Evolutionary conservation across 2,797 vertebrate species (phyloP), one percentile per base, ranked within the genome.

Genomic region (Sebastes kiyomatsui): DNA sequence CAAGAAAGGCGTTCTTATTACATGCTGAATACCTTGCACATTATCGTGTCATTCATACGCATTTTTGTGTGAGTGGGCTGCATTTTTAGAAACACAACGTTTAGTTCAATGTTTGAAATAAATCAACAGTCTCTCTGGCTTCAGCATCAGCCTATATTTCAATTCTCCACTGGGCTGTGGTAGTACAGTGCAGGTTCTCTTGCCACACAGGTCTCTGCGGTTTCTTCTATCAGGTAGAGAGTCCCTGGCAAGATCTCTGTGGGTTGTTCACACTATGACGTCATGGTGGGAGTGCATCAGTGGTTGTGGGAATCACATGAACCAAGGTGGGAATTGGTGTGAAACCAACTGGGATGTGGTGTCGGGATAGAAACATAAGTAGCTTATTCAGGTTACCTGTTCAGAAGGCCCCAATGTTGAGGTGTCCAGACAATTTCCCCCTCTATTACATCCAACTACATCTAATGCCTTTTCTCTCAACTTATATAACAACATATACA

Each of bases 261-360:
- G 32, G 22, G 28, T 30, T 33, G 54, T 52, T 74, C 66, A 52
- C 52, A 14, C 22, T 18, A 2, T 30, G 60, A 81, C 22, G 13
- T 73, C 38, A 54, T 12, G 18, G 14, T 60, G n/a, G 55, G 64
- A 56, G 46, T 67, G 60, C 11, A 22, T 35, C 30, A 22, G 60
- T 64, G 20, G 58, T 4, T 38, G 64, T 13, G 30, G 35, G 64
- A 77, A 32, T 72, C 16, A 56, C 59, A 60, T 52, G 22, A 64
- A 59, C 59, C 27, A 20, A 60, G 46, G 66, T 70, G 55, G 42
- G 65, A 59, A 55, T n/a, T 67, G 13, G 33, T 69, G 54, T 46
- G 56, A 79, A 72, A 58, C 71, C 67, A 67, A 27, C 7, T n/a
- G 72, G 54, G 20, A 52, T 74, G 18, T 7, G n/a, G 32, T 81